phyloP scores from a whole-genome alignment of 2,888 invertebrate genomes.

The Drosophila maculinotata region DNA sequence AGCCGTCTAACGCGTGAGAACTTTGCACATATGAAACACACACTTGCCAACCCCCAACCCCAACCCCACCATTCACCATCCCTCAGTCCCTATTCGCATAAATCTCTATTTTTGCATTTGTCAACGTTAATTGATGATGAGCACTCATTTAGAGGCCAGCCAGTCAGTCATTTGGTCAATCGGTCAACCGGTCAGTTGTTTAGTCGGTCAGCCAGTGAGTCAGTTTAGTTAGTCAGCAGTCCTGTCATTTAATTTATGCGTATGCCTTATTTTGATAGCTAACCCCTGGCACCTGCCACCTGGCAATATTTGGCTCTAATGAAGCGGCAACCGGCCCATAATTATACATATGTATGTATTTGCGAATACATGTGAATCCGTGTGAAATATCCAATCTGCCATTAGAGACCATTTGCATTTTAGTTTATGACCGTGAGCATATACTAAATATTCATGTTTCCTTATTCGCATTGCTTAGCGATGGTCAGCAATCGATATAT shows the following conservation, averaged over 20 bases:
- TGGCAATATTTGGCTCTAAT: constrained; percentile 38
- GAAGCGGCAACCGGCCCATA: constrained; percentile 37
- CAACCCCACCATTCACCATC: not conserved
- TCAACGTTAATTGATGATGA: constrained; percentile 79
- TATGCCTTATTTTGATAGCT: constrained; percentile 66
- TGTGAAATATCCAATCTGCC: constrained; percentile 40
- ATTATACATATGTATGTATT: constrained; percentile 11
- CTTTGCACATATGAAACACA: constrained; percentile 7
- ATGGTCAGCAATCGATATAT: constrained; percentile 26
- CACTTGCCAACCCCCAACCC: not conserved
- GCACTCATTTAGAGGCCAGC: constrained; percentile 64
- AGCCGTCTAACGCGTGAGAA: constrained; percentile 56
- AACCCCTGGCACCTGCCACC: constrained; percentile 34
- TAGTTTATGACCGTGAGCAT: constrained; percentile 52
- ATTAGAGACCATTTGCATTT: constrained; percentile 62
- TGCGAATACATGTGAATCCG: constrained; percentile 7
- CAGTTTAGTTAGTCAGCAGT: constrained; percentile 17
- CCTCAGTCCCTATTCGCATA: not conserved
- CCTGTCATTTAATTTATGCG: constrained; percentile 72
- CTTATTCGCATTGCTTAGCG: not conserved
- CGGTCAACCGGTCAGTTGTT: constrained; percentile 18
- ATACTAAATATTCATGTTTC: constrained; percentile 20
- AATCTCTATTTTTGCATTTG: constrained; percentile 66
- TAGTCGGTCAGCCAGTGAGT: constrained; percentile 22
- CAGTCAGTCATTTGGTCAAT: constrained; percentile 40